Evolutionary conservation across 2,888 invertebrate genomes (phyloP).

Genomic region (Globia sparganii): DNA sequence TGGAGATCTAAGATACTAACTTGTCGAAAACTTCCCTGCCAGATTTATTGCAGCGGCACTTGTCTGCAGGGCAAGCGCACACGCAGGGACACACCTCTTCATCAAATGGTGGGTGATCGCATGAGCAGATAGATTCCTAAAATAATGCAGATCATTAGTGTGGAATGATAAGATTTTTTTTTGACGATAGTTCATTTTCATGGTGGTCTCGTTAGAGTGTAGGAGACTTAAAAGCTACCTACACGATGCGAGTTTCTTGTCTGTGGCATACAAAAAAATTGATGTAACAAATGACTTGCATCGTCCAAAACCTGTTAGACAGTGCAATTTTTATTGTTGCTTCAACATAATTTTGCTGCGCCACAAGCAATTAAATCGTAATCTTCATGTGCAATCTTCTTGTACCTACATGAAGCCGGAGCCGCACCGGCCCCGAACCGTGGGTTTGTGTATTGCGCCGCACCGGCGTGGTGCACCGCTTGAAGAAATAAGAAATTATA

Average conservation of each 20-base stretch:
- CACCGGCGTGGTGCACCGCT: too few relatives aligned
- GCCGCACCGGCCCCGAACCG: too few relatives aligned
- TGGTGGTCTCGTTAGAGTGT: neutral
- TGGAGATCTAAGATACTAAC: slow-evolving; percentile 69
- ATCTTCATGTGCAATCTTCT: too few relatives aligned
- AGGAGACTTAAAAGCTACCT: neutral
- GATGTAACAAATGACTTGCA: neutral
- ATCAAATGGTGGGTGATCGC: slow-evolving; percentile 69
- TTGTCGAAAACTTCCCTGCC: slow-evolving; percentile 81
- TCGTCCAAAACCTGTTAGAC: neutral
- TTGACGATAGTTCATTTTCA: neutral
- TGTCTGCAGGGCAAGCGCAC: slow-evolving; percentile 75
- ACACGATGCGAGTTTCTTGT: neutral
- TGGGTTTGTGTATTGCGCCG: too few relatives aligned
- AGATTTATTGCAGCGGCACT: slow-evolving; percentile 78
- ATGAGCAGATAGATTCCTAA: slow-evolving; percentile 76
- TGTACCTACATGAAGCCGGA: too few relatives aligned
- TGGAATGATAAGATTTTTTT: neutral
- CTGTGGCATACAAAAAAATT: neutral
- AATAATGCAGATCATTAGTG: neutral
- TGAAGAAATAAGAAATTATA: too few relatives aligned
- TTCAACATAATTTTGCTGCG: neutral
- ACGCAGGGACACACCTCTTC: slow-evolving; percentile 75
- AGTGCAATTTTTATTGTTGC: neutral
- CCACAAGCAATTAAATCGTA: neutral